Evolutionary conservation across 2,797 vertebrate genomes (phyloP), one percentile per base, ranked within the genome.

Genomic region (Ataeniobius toweri): DNA sequence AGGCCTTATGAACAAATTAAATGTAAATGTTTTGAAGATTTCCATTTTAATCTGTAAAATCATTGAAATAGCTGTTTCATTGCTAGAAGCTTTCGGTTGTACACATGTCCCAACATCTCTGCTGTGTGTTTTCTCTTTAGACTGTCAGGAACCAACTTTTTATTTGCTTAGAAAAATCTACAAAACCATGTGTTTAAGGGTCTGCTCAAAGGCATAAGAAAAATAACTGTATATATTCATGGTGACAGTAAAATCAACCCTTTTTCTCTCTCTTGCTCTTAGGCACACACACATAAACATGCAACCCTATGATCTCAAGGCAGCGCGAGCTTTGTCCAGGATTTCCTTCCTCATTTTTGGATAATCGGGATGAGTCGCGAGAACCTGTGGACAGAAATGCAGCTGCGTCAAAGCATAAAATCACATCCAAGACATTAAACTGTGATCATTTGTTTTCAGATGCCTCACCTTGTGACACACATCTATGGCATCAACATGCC

Each of bases 271-370:
- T 55, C 77, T 13, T 1, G 16, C 26, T 36, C 13, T n/a, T 16
- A 24, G 26, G 7, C 63, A 59, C 51, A 68, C 48, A 36, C 6
- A 76, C 63, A 74, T 28, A 71, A 9, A 68, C 9, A 13, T 58
- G 22, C 24, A 18, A 61, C 18, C 36, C 95, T 94, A 99, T 5
- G 94, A 91, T 91, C 97, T 96, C 80, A 99, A 91, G 7, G 96
- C 96, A 79, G 93, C 78, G 3, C 97, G 96, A 31, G 98, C 97
- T 92, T 99, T 99, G 94, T 99, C 98, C 90, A 99, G 94, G 86
- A 99, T 98, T 89, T 99, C 98, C 85, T 99, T 99, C 89, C 95
- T 97, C 93, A 99, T 99, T 93, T 96, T 97, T 1, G 98, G 98
- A 84, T 99, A 99, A 93, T 96, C 93, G 84, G 98, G 98, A 94